Percentiles rank a stretch among this genome's conserved stretches.
These are phyloP conservation scores for Porites lutea DNA, from an alignment of 64 coral and sea anemone species.

Conservation along the genomic window DNA sequence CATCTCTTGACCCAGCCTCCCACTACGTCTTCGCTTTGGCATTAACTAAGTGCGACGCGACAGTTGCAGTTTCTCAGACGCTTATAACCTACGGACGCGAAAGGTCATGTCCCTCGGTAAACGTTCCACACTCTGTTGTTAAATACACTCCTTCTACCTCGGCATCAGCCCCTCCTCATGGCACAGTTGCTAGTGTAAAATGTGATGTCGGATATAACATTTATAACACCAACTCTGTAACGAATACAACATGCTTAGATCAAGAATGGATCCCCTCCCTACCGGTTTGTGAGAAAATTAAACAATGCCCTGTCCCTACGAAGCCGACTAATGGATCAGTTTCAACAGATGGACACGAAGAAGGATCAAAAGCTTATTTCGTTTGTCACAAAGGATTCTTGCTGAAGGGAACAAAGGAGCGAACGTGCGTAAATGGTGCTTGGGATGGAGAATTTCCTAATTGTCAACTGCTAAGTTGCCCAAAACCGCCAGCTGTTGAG, in stretches of 20 bases:
- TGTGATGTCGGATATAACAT: slow-evolving; percentile 2
- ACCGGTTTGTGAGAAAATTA: not conserved
- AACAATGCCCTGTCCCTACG: not conserved
- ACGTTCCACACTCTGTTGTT: slow-evolving; percentile 4
- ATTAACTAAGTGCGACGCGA: slow-evolving; percentile 33
- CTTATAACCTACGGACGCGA: slow-evolving; percentile 9
- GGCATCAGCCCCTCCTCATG: not conserved
- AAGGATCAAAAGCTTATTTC: slow-evolving; percentile 52
- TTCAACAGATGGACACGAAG: not conserved
- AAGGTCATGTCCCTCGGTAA: not conserved
- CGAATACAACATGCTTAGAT: slow-evolving; percentile 12
- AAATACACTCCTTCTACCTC: not conserved
- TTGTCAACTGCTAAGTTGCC: slow-evolving; percentile 37
- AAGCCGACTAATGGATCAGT: slow-evolving; percentile 3
- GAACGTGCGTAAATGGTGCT: not conserved
- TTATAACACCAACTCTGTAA: not conserved
- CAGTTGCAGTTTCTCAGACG: not conserved
- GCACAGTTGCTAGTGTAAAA: not conserved
- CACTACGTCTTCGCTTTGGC: slow-evolving; percentile 50
- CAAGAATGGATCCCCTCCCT: not conserved
- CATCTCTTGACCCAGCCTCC: not conserved
- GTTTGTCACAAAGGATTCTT: slow-evolving; percentile 32
- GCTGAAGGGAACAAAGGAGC: slow-evolving; percentile 35
- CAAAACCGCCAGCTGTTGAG: not conserved
- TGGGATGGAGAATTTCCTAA: slow-evolving; percentile 16